These are phyloP conservation scores for Zophobas atratus DNA, from an alignment of 1,140 invertebrate genomes.

Conservation along the genomic window DNA sequence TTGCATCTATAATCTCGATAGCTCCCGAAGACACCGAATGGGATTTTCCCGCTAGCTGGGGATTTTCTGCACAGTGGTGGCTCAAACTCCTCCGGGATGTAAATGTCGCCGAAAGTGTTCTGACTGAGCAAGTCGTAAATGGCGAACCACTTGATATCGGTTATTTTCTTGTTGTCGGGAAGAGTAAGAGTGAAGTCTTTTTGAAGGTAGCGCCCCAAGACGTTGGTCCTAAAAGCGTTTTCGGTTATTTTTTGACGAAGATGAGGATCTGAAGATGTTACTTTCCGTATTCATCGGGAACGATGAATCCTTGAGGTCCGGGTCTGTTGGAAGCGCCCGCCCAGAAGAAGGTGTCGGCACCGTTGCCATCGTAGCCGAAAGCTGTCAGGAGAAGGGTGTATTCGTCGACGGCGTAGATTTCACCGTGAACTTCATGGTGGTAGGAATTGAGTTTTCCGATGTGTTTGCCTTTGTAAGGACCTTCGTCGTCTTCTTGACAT, in stretches of 20 bases:
- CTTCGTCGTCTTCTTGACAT: constrained; percentile 71
- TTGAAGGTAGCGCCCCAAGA: constrained; percentile 88
- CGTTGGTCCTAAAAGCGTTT: constrained; percentile 82
- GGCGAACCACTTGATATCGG: constrained; percentile 92
- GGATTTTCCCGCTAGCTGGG: constrained; percentile 79
- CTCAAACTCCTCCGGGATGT: constrained; percentile 92
- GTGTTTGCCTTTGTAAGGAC: constrained; percentile 84
- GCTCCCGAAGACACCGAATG: constrained; percentile 81
- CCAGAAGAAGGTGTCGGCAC: constrained; percentile 94
- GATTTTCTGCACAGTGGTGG: constrained; percentile 84
- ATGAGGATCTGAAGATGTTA: constrained; percentile 63
- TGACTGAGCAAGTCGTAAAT: constrained; percentile 90
- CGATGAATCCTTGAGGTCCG: constrained; percentile 91
- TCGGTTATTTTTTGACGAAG: constrained; percentile 14
- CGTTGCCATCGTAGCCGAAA: constrained; percentile 94
- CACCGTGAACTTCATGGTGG: constrained; percentile 90
- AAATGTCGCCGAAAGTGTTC: constrained; percentile 92
- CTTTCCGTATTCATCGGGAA: constrained; percentile 91
- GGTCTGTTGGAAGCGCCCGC: constrained; percentile 89
- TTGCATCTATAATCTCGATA: constrained; percentile 85
- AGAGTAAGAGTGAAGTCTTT: constrained; percentile 88
- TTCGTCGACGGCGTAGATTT: constrained; percentile 92
- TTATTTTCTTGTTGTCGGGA: constrained; percentile 90
- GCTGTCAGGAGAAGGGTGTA: constrained; percentile 85
- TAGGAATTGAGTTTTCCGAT: constrained; percentile 92